phyloP scores from a whole-genome alignment of 1,140 invertebrate species.

The Eumaeus atala region DNA sequence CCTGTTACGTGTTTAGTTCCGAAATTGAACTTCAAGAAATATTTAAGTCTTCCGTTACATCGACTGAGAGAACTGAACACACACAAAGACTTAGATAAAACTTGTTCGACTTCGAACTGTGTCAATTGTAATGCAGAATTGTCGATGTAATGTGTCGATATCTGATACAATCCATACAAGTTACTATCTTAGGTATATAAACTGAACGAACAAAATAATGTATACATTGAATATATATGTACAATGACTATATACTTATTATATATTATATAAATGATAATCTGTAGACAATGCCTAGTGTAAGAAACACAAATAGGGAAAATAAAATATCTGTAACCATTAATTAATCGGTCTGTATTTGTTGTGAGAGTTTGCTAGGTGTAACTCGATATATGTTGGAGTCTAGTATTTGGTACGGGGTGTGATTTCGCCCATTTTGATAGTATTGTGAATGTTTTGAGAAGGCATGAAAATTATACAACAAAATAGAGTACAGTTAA shows the following conservation, averaged over 20 bases:
- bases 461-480: slow-evolving; percentile 72
- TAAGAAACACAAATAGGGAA: slow-evolving; percentile 11
- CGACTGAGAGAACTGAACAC: not conserved
- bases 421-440: slow-evolving; percentile 66
- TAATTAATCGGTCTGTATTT: slow-evolving; percentile 55
- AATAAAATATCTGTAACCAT: slow-evolving; percentile 33
- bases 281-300: slow-evolving; percentile 1
- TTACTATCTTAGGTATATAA: slow-evolving; percentile 12
- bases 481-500: slow-evolving; percentile 71
- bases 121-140: slow-evolving; percentile 50
- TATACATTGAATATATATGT: slow-evolving; percentile 21
- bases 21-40: not conserved
- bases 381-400: slow-evolving; percentile 71
- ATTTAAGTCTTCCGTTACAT: not conserved
- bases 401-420: slow-evolving; percentile 65
- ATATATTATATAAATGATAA: not conserved
- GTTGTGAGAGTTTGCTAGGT: slow-evolving; percentile 67
- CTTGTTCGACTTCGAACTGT: slow-evolving; percentile 41
- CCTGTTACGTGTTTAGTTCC: not conserved
- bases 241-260: slow-evolving; percentile 16
- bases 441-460: slow-evolving; percentile 72
- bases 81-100: slow-evolving; percentile 23
- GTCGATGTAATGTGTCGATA: slow-evolving; percentile 41
- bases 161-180: slow-evolving; percentile 18
- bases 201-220: slow-evolving; percentile 15